These are phyloP conservation scores for Andrena cerasifolii DNA, from an alignment of 1,140 invertebrate genomes.

Conservation along the genomic window DNA sequence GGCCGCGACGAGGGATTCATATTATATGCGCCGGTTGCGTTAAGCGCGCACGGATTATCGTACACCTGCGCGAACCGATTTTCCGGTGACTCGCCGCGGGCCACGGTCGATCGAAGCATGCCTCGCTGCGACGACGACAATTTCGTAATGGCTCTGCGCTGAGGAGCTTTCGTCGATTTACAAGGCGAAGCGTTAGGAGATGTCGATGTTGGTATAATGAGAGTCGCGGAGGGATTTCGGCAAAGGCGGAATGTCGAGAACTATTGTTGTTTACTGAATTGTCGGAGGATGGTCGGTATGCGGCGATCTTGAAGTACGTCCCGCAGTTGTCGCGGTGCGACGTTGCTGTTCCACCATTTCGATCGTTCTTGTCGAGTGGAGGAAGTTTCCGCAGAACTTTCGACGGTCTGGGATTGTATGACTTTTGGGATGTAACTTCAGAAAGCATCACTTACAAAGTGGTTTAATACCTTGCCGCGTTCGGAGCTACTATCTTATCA, in stretches of 20 bases:
- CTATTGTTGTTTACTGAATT: background rate
- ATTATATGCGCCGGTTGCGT: constrained; percentile 16
- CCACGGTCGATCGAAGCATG: background rate
- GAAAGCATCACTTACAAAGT: too few species aligned
- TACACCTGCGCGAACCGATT: background rate
- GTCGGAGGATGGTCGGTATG: background rate
- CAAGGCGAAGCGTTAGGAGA: background rate
- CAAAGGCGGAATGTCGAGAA: background rate
- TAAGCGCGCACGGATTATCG: constrained; percentile 13
- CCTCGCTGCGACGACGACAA: too few species aligned
- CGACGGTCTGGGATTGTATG: too few species aligned
- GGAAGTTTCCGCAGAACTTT: too few species aligned
- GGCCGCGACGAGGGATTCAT: background rate
- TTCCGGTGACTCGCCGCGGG: background rate
- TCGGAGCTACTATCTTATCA: too few species aligned
- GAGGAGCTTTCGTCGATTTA: too few species aligned
- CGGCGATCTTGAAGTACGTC: background rate
- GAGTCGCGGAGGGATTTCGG: background rate
- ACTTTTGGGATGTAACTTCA: too few species aligned
- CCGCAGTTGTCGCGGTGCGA: too few species aligned
- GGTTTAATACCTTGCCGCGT: too few species aligned
- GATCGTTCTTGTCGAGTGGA: too few species aligned
- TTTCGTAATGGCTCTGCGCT: too few species aligned
- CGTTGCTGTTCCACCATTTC: too few species aligned
- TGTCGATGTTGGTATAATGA: background rate